phyloP scores from a whole-genome alignment of 2,797 vertebrate genomes.

The Sebastes minor region DNA sequence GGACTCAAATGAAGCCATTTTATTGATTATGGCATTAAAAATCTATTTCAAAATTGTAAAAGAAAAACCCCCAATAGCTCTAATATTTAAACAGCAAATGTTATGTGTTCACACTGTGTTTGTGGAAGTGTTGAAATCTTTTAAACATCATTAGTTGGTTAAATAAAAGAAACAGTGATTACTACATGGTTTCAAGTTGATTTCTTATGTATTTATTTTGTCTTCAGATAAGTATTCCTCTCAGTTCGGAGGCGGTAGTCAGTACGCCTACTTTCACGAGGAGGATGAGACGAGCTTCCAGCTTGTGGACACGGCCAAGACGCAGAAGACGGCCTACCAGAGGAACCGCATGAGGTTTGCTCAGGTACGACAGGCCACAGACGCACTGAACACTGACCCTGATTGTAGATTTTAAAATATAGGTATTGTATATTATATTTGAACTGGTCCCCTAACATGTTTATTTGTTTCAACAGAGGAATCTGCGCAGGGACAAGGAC shows the following conservation, averaged over 20 bases:
- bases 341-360: conserved; percentile 98
- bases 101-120: not conserved
- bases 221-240: conserved; percentile 95
- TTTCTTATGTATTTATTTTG: not conserved
- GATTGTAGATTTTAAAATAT: not conserved
- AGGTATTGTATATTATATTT: accelerated
- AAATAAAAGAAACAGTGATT: not conserved
- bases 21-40: too few species aligned
- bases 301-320: conserved; percentile 95
- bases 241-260: conserved; percentile 97
- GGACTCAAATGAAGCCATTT: too few species aligned
- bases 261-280: conserved; percentile 98
- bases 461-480: conserved; percentile 83
- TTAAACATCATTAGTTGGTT: not conserved
- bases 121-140: not conserved
- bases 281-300: conserved; percentile 99
- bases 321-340: conserved; percentile 98
- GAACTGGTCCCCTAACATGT: not conserved
- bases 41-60: too few species aligned
- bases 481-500: conserved; percentile 96
- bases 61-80: too few species aligned
- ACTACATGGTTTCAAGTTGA: not conserved
- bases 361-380: conserved; percentile 82
- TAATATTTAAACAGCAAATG: not conserved
- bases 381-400: accelerated